These are phyloP conservation scores for Lates japonicus DNA, from an alignment of 2,797 vertebrate genomes.

Conservation along the genomic window DNA sequence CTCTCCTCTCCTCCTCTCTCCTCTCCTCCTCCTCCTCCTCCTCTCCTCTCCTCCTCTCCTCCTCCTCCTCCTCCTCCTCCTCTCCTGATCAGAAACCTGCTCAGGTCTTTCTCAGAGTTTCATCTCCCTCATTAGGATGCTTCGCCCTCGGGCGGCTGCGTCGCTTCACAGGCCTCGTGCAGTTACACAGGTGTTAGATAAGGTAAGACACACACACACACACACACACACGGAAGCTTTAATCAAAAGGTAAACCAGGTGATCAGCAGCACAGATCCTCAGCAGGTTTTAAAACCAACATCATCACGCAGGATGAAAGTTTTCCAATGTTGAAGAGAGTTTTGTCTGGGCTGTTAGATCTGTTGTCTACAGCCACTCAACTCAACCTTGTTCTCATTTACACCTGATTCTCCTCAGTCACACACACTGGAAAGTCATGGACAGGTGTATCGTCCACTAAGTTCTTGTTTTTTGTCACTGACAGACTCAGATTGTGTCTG, in stretches of 20 bases:
- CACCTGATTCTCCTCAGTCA: no score
- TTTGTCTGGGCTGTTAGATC: no score
- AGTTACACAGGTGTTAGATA: constrained; percentile 50
- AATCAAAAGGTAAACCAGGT: constrained; percentile 23
- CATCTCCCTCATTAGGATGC: constrained; percentile 64
- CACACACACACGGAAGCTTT: constrained; percentile 25
- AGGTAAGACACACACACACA: constrained; percentile 18
- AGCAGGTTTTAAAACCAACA: no score
- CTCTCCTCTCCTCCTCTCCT: no score
- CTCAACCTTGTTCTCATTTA: no score
- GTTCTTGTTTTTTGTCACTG: no score
- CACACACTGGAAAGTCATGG: no score
- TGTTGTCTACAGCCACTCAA: no score
- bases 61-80: not conserved
- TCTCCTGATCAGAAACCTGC: constrained; percentile 52
- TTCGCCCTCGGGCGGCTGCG: constrained; percentile 43
- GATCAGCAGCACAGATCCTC: constrained; percentile 14
- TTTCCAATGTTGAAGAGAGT: no score
- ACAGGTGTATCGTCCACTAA: no score
- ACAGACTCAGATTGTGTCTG: no score
- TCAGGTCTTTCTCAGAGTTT: constrained; percentile 48
- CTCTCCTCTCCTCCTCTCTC: not conserved
- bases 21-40: not conserved
- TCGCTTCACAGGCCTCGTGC: constrained; percentile 40
- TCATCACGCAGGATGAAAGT: no score